Evolutionary conservation across 2,888 invertebrate species (phyloP).

Genomic region (Amitus sp.): DNA sequence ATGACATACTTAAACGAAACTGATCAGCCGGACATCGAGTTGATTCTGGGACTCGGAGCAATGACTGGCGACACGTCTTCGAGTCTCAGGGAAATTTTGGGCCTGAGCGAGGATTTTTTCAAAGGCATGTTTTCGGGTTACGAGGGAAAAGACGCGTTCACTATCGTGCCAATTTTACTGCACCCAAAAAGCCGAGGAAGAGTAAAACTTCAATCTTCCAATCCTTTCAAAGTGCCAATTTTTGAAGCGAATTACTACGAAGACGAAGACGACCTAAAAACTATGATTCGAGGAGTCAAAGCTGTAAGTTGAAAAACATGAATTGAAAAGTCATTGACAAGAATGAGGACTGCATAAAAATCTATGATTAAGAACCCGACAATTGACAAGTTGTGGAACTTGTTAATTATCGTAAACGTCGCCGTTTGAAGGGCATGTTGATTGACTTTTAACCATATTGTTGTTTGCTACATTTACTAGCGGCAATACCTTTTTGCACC

Average conservation of each 20-base stretch:
- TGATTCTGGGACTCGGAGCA: slow-evolving; percentile 82
- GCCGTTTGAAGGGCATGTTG: too few species aligned
- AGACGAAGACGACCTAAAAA: slow-evolving; percentile 76
- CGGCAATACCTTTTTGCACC: too few species aligned
- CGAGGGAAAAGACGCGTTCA: slow-evolving; percentile 70
- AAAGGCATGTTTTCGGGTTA: slow-evolving; percentile 69
- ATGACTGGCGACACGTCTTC: slow-evolving; percentile 80
- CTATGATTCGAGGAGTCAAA: slow-evolving; percentile 79
- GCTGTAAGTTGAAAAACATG: slow-evolving; percentile 72
- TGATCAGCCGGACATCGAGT: slow-evolving; percentile 80
- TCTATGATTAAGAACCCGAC: too few species aligned
- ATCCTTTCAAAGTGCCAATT: slow-evolving; percentile 80
- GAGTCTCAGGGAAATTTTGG: slow-evolving; percentile 72
- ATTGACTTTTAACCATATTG: too few species aligned
- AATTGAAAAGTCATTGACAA: too few species aligned
- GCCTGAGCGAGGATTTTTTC: slow-evolving; percentile 73
- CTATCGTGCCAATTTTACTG: slow-evolving; percentile 78
- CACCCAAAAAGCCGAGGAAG: slow-evolving; percentile 81
- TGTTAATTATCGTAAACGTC: too few species aligned
- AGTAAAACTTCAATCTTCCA: slow-evolving; percentile 74
- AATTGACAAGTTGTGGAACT: too few species aligned
- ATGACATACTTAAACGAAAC: too few species aligned
- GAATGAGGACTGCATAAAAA: too few species aligned
- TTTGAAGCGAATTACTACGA: slow-evolving; percentile 87
- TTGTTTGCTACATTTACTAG: too few species aligned